These are phyloP conservation scores for Heliangelus exortis DNA, from an alignment of 2,797 vertebrate genomes.

Conservation along the genomic window DNA sequence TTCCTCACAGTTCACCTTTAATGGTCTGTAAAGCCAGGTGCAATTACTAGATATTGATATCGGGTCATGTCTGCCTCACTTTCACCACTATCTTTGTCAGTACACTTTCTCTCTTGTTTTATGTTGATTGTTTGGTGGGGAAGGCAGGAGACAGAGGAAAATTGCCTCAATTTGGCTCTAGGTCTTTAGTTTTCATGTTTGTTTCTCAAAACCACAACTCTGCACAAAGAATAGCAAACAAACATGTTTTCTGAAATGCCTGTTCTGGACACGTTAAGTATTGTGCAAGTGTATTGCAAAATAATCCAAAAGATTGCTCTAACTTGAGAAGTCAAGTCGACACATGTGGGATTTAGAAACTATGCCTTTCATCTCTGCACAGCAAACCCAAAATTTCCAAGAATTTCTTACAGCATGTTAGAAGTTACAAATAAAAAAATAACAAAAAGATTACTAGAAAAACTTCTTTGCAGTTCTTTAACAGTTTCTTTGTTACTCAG, in stretches of 20 bases:
- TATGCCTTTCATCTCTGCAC: not conserved
- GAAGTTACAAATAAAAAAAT: not conserved
- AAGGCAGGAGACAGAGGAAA: not conserved
- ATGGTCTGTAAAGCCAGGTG: not conserved
- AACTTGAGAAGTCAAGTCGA: conserved; percentile 18
- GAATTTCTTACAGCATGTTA: not conserved
- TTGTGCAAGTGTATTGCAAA: conserved; percentile 35
- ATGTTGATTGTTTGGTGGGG: not conserved
- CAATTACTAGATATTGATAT: not conserved
- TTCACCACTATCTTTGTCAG: not conserved
- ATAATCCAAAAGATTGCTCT: not conserved
- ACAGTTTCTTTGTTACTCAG: not conserved
- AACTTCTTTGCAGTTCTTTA: not conserved
- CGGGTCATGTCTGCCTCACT: not conserved
- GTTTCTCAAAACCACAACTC: conserved; percentile 7
- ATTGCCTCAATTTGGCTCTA: not conserved
- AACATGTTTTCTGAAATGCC: conserved; percentile 12
- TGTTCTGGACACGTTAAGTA: not conserved
- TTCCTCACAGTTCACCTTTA: not conserved
- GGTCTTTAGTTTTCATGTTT: not conserved
- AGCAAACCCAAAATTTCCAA: not conserved
- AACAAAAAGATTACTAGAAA: not conserved
- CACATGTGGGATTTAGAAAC: not conserved
- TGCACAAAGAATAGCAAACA: conserved; percentile 5
- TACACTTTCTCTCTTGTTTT: not conserved